phyloP scores from a whole-genome alignment of 2,888 invertebrate species.

The Neoascia interrupta region DNA sequence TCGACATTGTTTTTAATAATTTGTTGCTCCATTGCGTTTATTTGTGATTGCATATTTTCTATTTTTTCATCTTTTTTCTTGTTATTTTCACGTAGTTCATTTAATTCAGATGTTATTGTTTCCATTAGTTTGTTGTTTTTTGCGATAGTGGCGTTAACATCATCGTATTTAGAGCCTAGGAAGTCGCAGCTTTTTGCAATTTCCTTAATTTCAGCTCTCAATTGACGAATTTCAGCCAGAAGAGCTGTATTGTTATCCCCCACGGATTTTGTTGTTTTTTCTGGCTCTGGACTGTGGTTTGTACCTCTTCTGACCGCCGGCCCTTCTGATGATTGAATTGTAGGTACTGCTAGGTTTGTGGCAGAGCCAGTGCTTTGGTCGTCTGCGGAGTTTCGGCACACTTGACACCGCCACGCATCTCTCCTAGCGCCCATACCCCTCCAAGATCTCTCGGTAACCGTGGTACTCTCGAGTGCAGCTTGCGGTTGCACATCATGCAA shows the following conservation, averaged over 20 bases:
- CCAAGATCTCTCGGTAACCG: constrained; percentile 4
- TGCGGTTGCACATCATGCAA: neutral
- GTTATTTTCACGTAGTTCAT: neutral
- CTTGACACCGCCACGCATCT: neutral
- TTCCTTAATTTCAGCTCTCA: neutral
- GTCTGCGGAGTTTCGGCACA: neutral
- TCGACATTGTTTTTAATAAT: neutral
- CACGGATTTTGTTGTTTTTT: too few species aligned
- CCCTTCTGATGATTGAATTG: neutral
- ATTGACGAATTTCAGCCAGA: neutral
- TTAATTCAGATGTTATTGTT: neutral
- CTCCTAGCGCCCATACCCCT: neutral
- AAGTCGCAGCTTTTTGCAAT: neutral
- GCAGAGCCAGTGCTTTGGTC: neutral
- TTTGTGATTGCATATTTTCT: neutral
- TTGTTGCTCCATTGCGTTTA: neutral
- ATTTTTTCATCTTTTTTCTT: constrained; percentile 7
- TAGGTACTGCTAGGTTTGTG: neutral
- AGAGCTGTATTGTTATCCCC: neutral
- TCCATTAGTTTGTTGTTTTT: constrained; percentile 8
- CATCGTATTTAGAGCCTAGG: neutral
- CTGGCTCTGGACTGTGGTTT: neutral
- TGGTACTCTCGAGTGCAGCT: neutral
- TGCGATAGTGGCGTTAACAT: neutral
- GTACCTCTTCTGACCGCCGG: neutral